Evolutionary conservation across 2,888 invertebrate species (phyloP), one percentile per base, ranked within the genome.

Genomic region (Diarsia rubi): DNA sequence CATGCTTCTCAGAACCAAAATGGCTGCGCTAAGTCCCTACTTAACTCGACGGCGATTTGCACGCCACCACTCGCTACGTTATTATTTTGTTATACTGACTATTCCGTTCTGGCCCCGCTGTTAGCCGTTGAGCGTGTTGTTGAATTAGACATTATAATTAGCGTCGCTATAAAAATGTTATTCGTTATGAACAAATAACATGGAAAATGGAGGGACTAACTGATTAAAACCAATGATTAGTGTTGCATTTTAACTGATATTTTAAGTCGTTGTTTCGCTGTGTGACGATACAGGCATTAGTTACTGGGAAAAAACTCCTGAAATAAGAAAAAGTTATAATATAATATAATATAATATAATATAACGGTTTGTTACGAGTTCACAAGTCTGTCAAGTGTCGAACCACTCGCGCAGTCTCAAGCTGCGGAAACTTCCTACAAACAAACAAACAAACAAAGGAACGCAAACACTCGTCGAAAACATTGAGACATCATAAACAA

Each of bases 401-500:
- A 27, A 21, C 31, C 71, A 57, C 21, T 60, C 19, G 37, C 24
- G 24, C 24, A 24, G 24, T 44, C 31, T 59, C 75, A 19, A 27
- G 16, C 14, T 37, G 62, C 37, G 24, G 27, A 37, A 65, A 27
- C 9, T 24, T 52, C 24, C 16, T 21, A 44, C 62, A 64, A 31
- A 54, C 73, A 81, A 57, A 69, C 27, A 57, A 47, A 44, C 62
- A 64, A 31, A 54, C 73, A 81, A 57, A 69, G 37, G 60, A 47
- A 47, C 42, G 37, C 69, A 59, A 68, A 64, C 57, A 71, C 49
- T 75, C 16, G 44, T 19, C 81, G 52, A 71, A 75, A 72, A 81
- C 76, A 75, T 76, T 27, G 24, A 45, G 54, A 54, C 52, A 52
- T 66, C 77, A 73, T 81, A 57, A 70, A 69, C 71, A 72, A 72